Conservation (phyloP, 2,797 vertebrate genomes). For the Aulostomus chinensis region DNA sequence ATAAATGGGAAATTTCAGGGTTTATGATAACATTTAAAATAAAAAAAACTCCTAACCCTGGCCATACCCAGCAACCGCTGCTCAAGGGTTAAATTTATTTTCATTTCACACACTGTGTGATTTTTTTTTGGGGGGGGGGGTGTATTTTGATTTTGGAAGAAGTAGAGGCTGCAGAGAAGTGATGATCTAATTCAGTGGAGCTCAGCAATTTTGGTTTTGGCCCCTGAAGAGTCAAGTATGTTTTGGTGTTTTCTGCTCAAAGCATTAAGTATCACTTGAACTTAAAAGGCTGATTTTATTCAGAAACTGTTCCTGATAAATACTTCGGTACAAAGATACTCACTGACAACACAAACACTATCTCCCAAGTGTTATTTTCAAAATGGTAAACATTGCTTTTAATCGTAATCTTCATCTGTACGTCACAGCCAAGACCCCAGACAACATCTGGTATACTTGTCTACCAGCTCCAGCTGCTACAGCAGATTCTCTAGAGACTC, state of each 20-base stretch:
- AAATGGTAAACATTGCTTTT: too few species aligned
- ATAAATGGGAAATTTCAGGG: too few species aligned
- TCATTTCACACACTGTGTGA: too few species aligned
- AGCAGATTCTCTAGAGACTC: slow-evolving; percentile 11
- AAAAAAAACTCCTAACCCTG: not conserved
- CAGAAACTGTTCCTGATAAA: too few species aligned
- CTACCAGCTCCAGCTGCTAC: slow-evolving; percentile 3
- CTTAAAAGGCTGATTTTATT: too few species aligned
- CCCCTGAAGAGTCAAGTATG: not conserved
- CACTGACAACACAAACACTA: too few species aligned
- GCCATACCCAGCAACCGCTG: too few species aligned
- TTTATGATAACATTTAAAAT: too few species aligned
- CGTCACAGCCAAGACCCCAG: not conserved
- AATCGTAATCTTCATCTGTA: not conserved
- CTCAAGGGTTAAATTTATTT: too few species aligned
- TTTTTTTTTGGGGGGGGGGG: not conserved
- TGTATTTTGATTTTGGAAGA: not conserved
- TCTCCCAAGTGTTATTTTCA: too few species aligned
- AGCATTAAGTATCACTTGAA: not conserved
- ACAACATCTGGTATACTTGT: slow-evolving; percentile 13
- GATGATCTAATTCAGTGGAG: not conserved
- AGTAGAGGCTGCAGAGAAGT: not conserved
- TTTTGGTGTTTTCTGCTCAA: not conserved
- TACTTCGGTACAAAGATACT: too few species aligned
- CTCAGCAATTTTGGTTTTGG: not conserved